Evolutionary conservation across 2,797 vertebrate species (phyloP).

Genomic region (Paratrypauchen microcephalus): DNA sequence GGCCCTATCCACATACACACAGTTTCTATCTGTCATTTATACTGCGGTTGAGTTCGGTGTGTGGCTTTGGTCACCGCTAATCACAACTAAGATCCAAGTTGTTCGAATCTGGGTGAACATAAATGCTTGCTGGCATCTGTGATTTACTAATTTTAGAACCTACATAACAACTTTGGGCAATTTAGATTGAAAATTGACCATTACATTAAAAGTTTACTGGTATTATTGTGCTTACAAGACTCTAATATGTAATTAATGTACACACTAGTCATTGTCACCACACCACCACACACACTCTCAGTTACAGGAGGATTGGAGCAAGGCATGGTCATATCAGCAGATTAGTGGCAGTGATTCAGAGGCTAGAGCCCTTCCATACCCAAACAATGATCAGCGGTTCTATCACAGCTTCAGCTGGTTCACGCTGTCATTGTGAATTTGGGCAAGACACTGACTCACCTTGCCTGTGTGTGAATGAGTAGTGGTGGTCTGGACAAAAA

Average conservation of each 20-base stretch:
- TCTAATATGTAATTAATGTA: background rate
- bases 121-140: constrained; percentile 1
- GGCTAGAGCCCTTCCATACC: background rate
- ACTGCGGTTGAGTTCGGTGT: constrained; percentile 39
- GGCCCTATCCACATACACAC: constrained; percentile 45
- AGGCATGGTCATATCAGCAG: too few relatives aligned
- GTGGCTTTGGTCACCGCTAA: constrained; percentile 34
- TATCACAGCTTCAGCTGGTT: background rate
- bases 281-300: too few relatives aligned
- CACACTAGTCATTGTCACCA: background rate
- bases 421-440: background rate
- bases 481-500: background rate
- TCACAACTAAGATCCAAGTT: constrained; percentile 6
- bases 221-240: background rate
- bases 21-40: constrained; percentile 36
- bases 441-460: background rate
- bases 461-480: background rate
- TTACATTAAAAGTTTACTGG: background rate
- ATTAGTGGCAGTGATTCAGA: too few relatives aligned
- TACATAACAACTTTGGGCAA: background rate
- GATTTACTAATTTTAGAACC: background rate
- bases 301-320: too few relatives aligned
- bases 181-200: constrained; percentile 2
- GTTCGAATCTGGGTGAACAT: constrained; percentile 8
- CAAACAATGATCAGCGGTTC: background rate